Base-by-base conservation (phyloP, 2,888 invertebrate genomes). In the Mimas tiliae region DNA sequence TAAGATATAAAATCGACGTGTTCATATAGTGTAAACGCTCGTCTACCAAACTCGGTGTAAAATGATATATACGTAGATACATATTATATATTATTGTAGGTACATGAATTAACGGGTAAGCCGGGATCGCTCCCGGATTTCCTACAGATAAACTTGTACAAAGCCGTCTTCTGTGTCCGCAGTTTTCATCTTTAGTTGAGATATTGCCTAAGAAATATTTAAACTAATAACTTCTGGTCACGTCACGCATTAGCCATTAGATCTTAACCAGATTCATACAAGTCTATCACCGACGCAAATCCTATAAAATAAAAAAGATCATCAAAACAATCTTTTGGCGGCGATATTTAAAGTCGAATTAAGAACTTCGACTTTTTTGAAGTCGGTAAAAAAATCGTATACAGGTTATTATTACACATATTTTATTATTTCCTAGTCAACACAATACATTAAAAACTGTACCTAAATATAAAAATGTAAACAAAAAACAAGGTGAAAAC, bases 11-110 rank as follows among this genome's bases (percentile, higher is more conserved):
- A 63, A 48, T 14, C 16, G n/a, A 63, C 11, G 27, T 63, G 63
- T 38, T 51, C 63, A 38, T 58, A 58, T 64, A 38, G 63, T 64
- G 63, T 64, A 64, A 64, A 51, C 38, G 50, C 51, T 19, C 16
- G 51, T 51, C 50, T 51, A 64, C 63, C 42, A 58, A 58, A 58
- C 58, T 58, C 19, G 38, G 58, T 58, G 58, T 58, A 58, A 58
- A 58, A 58, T 34, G n/a, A 33, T 38, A 58, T 58, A 58, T 58
- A 58, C 42, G 19, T 58, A 19, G 19, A 58, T 42, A 58, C n/a
- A 42, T 58, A 19, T 12, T 34, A 12, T 55, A 38, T 55, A 9
- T n/a, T n/a, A n/a, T 38, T 58, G 12, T 58, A 58, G 12, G 58
- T 58, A 58, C 58, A 42, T 42, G 58, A 58, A 58, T 58, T 58